Percentiles rank a stretch among this genome's conserved stretches.
Evolutionary conservation across 2,888 invertebrate species (phyloP).

Genomic region (Leistus spinibarbis): DNA sequence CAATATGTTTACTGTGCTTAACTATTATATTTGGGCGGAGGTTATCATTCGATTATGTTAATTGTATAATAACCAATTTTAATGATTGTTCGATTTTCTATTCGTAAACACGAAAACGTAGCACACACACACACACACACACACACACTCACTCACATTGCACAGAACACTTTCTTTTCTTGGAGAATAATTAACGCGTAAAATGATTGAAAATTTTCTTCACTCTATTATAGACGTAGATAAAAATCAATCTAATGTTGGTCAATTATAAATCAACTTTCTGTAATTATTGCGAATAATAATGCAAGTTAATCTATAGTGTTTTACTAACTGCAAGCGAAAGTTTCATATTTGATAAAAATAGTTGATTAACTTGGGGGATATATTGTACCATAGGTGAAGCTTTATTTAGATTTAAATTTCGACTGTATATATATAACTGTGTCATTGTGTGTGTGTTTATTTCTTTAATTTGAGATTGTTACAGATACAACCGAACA

Average conservation of each 20-base stretch:
- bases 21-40: background rate
- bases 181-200: background rate
- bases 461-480: no score
- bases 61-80: conserved; percentile 2
- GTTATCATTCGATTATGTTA: background rate
- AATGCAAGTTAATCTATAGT: conserved; percentile 1
- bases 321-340: background rate
- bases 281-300: conserved; percentile 2
- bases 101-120: background rate
- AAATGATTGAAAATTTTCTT: conserved; percentile 1
- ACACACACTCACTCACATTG: background rate
- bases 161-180: background rate
- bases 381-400: no score
- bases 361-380: no score
- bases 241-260: background rate
- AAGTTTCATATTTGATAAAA: no score
- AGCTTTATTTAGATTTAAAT: no score
- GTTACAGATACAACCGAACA: no score
- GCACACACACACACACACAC: background rate
- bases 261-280: conserved; percentile 1
- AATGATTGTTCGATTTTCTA: background rate
- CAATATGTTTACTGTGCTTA: background rate
- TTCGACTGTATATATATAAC: no score
- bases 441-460: no score
- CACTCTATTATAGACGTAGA: background rate